Base-by-base conservation (phyloP, 2,797 vertebrate genomes). In the Bradypodion ventrale region DNA sequence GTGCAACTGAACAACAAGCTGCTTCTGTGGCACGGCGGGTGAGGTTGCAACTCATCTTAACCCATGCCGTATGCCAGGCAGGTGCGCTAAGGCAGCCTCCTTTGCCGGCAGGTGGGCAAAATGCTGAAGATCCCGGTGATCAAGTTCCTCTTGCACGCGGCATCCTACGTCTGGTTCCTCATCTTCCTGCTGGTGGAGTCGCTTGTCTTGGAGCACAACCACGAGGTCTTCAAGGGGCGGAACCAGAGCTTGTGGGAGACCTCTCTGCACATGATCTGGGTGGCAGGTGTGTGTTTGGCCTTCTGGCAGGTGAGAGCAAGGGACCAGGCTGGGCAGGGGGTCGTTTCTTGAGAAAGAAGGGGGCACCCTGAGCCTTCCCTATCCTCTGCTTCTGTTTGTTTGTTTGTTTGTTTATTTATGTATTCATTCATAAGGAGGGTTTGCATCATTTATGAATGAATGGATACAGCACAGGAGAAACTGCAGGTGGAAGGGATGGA, bases 201-300 rank as follows among this genome's bases (percentile, higher is more conserved):
- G 1, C 94, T 98, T 82, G 95, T 95, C 27, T 97, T 98, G 97
- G 97, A 98, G 92, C 80, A 95, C 0, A 96, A 97, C 88, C 92
- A 97, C 19, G 96, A 95, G 1, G 91, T 80, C 40, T 97, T 97
- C 82, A 91, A 93, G 0, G 97, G 97, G 32, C 94, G 97, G 49
- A 94, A 97, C 70, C 97, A 97, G 92, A 96, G 95, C 86, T 91
- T 98, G 78, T 95, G 98, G 89, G 96, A 98, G 92, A 98, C 93
- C 83, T 98, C 98, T 10, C 93, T 98, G 84, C 98, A 98, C 93
- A 97, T 98, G 98, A 92, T 98, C 88, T 98, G 98, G 97, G 98
- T 98, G 62, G 95, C 96, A 16, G 98, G 97, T 98, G 90, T n/a
- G n/a, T n/a, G n/a, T n/a, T n/a, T n/a, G n/a, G n/a, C n/a, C n/a